phyloP scores from a whole-genome alignment of 2,113 vertebrate genomes.

The Calonectris borealis region DNA sequence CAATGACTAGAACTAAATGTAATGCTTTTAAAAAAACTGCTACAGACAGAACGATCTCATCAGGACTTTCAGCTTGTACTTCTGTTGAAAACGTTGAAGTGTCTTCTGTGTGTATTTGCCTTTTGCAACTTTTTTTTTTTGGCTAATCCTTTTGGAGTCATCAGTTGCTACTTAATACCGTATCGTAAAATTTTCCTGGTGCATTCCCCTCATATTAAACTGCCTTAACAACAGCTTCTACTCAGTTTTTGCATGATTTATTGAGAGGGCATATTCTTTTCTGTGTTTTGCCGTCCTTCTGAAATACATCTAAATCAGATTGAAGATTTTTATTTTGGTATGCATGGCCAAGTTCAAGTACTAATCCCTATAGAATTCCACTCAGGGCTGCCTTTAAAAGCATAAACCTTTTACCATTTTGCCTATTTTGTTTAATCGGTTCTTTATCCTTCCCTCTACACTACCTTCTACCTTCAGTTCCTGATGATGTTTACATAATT shows the following conservation, averaged over 20 bases:
- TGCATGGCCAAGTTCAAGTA: conserved; percentile 30
- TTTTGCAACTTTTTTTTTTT: conserved; percentile 44
- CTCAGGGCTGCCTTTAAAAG: background rate
- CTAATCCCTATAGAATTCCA: background rate
- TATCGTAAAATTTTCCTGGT: conserved; percentile 16
- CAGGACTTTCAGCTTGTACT: background rate
- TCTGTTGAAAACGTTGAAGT: conserved; percentile 17
- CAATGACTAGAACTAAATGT: background rate
- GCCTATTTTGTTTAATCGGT: background rate
- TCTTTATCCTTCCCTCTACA: background rate
- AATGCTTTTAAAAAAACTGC: background rate
- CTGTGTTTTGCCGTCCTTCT: background rate
- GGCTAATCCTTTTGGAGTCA: conserved; percentile 24
- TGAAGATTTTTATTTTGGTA: background rate
- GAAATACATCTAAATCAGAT: background rate
- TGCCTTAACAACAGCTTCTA: conserved; percentile 6
- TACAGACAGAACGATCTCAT: background rate
- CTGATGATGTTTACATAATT: background rate
- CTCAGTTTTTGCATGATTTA: conserved; percentile 36
- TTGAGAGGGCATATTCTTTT: conserved; percentile 18
- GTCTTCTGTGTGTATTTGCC: background rate
- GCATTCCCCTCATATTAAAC: background rate
- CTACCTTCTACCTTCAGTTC: background rate
- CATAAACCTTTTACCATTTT: background rate
- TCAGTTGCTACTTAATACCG: conserved; percentile 12